Base-by-base conservation (phyloP, 2,113 vertebrate genomes). In the Aldabrachelys gigantea region DNA sequence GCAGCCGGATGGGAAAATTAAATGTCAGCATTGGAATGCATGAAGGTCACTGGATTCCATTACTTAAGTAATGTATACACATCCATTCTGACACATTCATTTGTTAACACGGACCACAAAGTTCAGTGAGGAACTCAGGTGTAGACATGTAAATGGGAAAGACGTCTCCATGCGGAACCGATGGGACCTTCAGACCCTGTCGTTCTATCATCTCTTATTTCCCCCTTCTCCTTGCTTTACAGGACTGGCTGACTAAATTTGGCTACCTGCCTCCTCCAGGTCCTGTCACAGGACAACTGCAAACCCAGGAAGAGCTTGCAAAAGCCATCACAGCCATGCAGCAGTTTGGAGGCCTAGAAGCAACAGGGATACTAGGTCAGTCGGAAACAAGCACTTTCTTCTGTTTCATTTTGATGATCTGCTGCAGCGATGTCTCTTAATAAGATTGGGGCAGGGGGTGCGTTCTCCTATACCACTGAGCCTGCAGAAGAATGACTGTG, bases 201-300 rank as follows among this genome's bases (percentile, higher is more conserved):
- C 69, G 52, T 54, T 54, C 16, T 25, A 27, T 12, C n/a, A 10
- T 14, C 24, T 10, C 14, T 41, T 22, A 38, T 94, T 76, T 52
- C 19, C 24, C 72, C 5, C 5, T 87, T 93, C 24, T 1, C 44
- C 84, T 88, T 88, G 21, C 92, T 94, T 84, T 88, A 44, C 97
- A 99, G 99, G 99, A 99, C 94, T 99, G 99, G 99, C 98, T 99
- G 97, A 99, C 97, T 57, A 99, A 98, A 95, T 99, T 99, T 52
- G 99, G 99, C 44, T 99, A 99, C 95, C 98, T 99, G 97, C 99
- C 99, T 1, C 98, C 99, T 1, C 97, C 99, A 0, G 99, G 99
- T 91, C 99, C 99, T 0, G 95, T 98, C 35, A 98, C 99, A 0
- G 99, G 99, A 27, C 99, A 98, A 86, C 98, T 99, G 49, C 99